A percentile compares a stretch with the other conserved stretches of the same genome.
Conservation (phyloP, 2,888 invertebrate genomes). For the Temnothorax unifasciatus region DNA sequence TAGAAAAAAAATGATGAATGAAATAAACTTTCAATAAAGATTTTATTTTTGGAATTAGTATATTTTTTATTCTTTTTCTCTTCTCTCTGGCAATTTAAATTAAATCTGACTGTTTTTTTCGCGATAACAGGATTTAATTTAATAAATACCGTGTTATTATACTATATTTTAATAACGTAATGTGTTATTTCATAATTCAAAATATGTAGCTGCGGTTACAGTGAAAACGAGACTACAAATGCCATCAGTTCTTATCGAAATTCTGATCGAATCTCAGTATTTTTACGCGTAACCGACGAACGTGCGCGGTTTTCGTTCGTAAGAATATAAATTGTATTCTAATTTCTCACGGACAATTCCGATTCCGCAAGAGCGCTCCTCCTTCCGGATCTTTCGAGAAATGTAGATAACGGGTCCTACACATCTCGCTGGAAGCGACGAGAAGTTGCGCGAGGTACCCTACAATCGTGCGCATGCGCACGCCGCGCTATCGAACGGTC, state of each 20-base stretch:
- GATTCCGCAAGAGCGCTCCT: neutral
- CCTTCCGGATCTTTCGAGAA: neutral
- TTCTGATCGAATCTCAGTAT: too few relatives aligned
- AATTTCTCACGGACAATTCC: neutral
- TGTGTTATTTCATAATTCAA: too few relatives aligned
- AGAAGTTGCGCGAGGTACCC: neutral
- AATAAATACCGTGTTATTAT: neutral
- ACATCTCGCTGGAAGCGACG: neutral
- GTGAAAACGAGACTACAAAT: too few relatives aligned
- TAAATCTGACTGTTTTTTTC: neutral
- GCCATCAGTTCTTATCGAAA: too few relatives aligned
- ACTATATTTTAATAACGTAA: too few relatives aligned
- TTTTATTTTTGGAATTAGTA: neutral
- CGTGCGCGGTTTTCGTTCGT: too few relatives aligned
- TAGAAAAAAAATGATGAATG: neutral
- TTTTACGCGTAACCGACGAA: too few relatives aligned
- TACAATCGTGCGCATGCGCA: slow-evolving; percentile 21
- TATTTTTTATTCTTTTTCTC: neutral
- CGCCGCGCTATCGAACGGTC: slow-evolving; percentile 60
- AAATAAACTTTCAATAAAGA: neutral
- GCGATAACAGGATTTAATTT: neutral
- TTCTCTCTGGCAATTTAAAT: neutral
- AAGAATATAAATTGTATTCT: slow-evolving; percentile 5
- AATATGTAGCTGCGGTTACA: too few relatives aligned
- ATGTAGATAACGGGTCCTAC: neutral